Evolutionary conservation across 2,113 vertebrate genomes (phyloP).

Genomic region (Phylloscopus whistleri): DNA sequence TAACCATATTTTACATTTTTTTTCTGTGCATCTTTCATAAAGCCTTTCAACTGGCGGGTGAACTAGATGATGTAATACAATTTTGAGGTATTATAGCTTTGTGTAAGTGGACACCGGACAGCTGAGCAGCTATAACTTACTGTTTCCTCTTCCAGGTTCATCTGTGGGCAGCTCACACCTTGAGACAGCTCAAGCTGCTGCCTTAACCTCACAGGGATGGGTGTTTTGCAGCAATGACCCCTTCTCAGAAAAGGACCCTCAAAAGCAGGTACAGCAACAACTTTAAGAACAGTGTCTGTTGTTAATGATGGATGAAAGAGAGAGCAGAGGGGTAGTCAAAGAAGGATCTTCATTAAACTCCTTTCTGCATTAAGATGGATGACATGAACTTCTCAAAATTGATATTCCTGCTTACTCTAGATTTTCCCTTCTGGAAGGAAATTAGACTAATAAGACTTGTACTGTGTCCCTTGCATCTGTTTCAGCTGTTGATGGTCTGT

Average conservation of each 20-base stretch:
- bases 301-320: neutral
- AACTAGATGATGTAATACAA: neutral
- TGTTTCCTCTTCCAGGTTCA: neutral
- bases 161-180: neutral
- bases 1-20: neutral
- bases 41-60: neutral
- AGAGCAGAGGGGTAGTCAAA: neutral
- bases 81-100: neutral
- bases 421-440: neutral
- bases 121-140: neutral
- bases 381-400: neutral
- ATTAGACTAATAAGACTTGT: neutral
- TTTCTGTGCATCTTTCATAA: neutral
- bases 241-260: neutral
- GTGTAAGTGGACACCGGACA: neutral
- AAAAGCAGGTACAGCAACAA: neutral
- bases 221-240: neutral
- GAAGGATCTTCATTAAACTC: neutral
- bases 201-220: neutral
- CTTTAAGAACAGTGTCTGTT: neutral
- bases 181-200: neutral
- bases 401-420: neutral
- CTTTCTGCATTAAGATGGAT: neutral
- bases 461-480: neutral
- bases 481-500: neutral